These are phyloP conservation scores for Lycaon pictus DNA, from an alignment of 2,113 vertebrate genomes.

Conservation along the genomic window DNA sequence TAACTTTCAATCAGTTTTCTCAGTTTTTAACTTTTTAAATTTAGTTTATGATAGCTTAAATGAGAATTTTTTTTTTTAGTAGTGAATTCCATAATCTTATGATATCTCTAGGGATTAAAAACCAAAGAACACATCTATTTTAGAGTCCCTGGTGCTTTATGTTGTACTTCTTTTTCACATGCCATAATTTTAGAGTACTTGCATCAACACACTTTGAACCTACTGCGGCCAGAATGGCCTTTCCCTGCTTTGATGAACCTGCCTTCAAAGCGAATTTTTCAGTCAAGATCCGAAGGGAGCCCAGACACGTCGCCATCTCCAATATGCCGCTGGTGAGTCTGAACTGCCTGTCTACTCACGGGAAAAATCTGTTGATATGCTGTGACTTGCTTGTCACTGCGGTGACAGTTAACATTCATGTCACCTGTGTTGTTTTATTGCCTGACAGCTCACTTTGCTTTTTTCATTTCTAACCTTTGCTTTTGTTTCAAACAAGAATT, in stretches of 20 bases:
- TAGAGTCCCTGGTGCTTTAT: neutral
- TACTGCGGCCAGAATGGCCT: slow-evolving; percentile 93
- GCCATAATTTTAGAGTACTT: slow-evolving; percentile 85
- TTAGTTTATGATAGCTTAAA: neutral
- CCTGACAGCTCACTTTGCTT: neutral
- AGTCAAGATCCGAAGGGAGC: slow-evolving; percentile 90
- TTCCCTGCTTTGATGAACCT: slow-evolving; percentile 96
- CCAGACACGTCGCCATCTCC: slow-evolving; percentile 90
- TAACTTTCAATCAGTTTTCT: neutral
- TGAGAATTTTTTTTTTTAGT: neutral
- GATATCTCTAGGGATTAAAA: neutral
- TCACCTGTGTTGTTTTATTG: slow-evolving; percentile 20
- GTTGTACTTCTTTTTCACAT: slow-evolving; percentile 1
- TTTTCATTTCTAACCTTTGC: neutral
- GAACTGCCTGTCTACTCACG: neutral
- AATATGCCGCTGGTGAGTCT: slow-evolving; percentile 94
- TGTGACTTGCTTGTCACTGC: neutral
- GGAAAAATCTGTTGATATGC: neutral
- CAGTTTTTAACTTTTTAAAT: neutral
- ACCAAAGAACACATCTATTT: neutral
- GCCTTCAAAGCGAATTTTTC: slow-evolving; percentile 95
- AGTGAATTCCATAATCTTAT: neutral
- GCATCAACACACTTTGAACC: slow-evolving; percentile 95
- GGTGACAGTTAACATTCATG: neutral
- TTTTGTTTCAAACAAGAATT: slow-evolving; percentile 29